A percentile compares a stretch with the other conserved stretches of the same genome.
Conservation (phyloP, 1,140 invertebrate genomes). For the Charaxes varanes region DNA sequence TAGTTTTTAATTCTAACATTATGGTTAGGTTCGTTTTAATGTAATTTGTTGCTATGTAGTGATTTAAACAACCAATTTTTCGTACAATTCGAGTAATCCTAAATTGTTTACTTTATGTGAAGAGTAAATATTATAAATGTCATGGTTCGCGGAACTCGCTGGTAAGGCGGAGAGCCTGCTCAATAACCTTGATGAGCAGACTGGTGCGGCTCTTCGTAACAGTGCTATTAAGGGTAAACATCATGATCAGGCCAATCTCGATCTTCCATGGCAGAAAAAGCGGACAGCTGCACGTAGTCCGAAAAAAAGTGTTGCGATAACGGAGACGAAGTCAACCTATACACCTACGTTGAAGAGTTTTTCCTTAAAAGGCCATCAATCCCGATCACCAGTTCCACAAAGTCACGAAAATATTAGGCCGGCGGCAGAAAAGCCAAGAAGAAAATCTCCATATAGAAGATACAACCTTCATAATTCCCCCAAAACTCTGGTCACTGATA, state of each 20-base stretch:
- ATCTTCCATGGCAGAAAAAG: conserved; percentile 34
- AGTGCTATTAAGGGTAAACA: conserved; percentile 35
- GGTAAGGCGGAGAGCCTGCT: conserved; percentile 90
- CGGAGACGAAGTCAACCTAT: conserved; percentile 25
- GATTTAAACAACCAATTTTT: too few relatives aligned
- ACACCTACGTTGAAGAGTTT: conserved; percentile 23
- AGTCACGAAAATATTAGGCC: conserved; percentile 17
- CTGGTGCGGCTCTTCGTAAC: conserved; percentile 79
- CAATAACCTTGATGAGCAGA: conserved; percentile 89
- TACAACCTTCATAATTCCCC: conserved; percentile 39
- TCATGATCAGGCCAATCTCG: conserved; percentile 25
- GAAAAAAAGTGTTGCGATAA: conserved; percentile 26
- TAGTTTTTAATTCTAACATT: too few relatives aligned
- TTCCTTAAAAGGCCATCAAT: conserved; percentile 21
- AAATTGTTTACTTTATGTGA: conserved; percentile 2
- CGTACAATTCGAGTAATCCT: too few relatives aligned
- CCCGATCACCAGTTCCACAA: conserved; percentile 21
- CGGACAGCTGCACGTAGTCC: conserved; percentile 22
- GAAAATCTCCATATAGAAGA: conserved; percentile 28
- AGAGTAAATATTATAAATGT: conserved; percentile 75
- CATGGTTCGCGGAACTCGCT: conserved; percentile 88
- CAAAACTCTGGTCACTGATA: conserved; percentile 37
- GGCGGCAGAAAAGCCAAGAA: conserved; percentile 14
- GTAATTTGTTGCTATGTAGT: too few relatives aligned
- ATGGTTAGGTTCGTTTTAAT: too few relatives aligned